Percentiles rank a stretch among this genome's conserved stretches.
Conservation (phyloP, 2,797 vertebrate species). For the Halcyon badia region DNA sequence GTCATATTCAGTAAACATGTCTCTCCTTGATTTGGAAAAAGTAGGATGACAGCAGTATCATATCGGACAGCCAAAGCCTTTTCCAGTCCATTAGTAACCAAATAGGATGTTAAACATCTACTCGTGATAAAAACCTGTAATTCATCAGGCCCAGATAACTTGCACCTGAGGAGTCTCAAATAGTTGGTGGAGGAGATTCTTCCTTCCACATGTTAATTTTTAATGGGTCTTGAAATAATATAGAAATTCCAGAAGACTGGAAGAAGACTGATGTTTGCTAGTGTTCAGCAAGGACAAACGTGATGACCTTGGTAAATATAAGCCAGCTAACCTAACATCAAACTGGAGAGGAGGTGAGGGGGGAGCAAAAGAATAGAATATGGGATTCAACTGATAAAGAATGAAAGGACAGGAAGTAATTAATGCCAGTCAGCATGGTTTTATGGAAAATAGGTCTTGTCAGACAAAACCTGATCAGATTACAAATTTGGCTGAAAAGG, state of each 20-base stretch:
- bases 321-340: constrained; percentile 35
- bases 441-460: constrained; percentile 68
- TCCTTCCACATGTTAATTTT: constrained; percentile 67
- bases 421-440: constrained; percentile 66
- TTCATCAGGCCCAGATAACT: constrained; percentile 56
- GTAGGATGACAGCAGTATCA: constrained; percentile 38
- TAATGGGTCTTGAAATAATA: constrained; percentile 64
- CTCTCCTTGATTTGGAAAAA: constrained; percentile 24
- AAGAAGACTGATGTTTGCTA: constrained; percentile 38
- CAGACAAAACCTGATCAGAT: constrained; percentile 65
- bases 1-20: constrained; percentile 24
- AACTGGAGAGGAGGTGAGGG: neutral
- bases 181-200: constrained; percentile 24
- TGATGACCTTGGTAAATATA: constrained; percentile 63
- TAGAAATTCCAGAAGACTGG: constrained; percentile 65
- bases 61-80: constrained; percentile 39
- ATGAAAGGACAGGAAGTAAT: constrained; percentile 68
- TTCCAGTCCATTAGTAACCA: constrained; percentile 71
- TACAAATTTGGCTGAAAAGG: constrained; percentile 57
- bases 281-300: constrained; percentile 30
- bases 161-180: constrained; percentile 44
- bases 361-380: constrained; percentile 36
- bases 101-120: constrained; percentile 58
- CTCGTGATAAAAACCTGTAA: constrained; percentile 62
- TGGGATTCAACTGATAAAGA: constrained; percentile 52